Evolutionary conservation across 2,888 invertebrate species (phyloP).

Genomic region (Gortyna flavago): DNA sequence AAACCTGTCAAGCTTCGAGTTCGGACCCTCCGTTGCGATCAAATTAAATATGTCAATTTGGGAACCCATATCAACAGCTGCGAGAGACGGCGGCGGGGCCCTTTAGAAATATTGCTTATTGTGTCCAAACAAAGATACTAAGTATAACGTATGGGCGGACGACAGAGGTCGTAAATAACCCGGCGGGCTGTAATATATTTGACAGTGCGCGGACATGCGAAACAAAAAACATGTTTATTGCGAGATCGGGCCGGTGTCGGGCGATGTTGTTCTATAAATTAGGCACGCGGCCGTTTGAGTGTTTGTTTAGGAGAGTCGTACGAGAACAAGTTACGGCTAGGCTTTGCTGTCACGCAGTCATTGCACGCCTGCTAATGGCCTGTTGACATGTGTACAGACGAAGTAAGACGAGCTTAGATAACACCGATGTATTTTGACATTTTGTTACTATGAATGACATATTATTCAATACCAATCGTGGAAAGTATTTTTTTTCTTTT

Average conservation of each 20-base stretch:
- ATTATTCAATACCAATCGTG: background rate
- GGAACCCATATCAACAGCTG: slow-evolving; percentile 90
- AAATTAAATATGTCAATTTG: slow-evolving; percentile 91
- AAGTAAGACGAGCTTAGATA: slow-evolving; percentile 15
- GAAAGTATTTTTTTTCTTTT: background rate
- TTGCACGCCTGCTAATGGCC: slow-evolving; percentile 64
- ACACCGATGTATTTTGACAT: slow-evolving; percentile 35
- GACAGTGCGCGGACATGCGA: slow-evolving; percentile 90
- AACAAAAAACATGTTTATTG: slow-evolving; percentile 90
- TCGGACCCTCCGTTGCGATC: slow-evolving; percentile 88
- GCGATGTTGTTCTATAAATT: slow-evolving; percentile 81
- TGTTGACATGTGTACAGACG: slow-evolving; percentile 64
- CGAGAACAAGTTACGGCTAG: slow-evolving; percentile 67
- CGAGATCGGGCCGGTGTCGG: slow-evolving; percentile 78
- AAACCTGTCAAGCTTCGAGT: slow-evolving; percentile 88
- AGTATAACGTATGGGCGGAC: slow-evolving; percentile 90
- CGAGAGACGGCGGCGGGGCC: slow-evolving; percentile 87
- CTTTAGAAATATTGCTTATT: slow-evolving; percentile 90
- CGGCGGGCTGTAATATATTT: slow-evolving; percentile 90
- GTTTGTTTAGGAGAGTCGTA: slow-evolving; percentile 79
- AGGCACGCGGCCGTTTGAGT: slow-evolving; percentile 79
- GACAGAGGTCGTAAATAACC: slow-evolving; percentile 89
- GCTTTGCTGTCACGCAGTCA: slow-evolving; percentile 57
- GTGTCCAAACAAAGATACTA: slow-evolving; percentile 91
- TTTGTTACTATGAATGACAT: background rate